Evolutionary conservation across 2,797 vertebrate genomes (phyloP), one percentile per base, ranked within the genome.

Genomic region (Bucorvus abyssinicus): DNA sequence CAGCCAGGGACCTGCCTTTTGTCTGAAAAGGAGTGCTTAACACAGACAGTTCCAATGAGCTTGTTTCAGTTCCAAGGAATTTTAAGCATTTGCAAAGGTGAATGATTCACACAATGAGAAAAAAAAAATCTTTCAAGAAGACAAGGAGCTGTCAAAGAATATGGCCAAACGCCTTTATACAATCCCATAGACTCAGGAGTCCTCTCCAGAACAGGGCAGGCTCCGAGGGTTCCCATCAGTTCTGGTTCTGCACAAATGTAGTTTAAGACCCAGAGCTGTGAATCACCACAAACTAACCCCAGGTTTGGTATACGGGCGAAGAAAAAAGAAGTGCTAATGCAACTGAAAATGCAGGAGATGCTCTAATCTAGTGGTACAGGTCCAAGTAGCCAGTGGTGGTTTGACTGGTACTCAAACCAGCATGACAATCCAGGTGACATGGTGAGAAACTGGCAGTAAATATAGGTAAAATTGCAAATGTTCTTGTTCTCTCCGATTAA

Each of bases 11-110:
- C 27, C 40, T 45, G 34, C 40, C 8, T 68, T 83, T 53, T 52
- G 0, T 14, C 1, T 1, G n/a, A 71, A 47, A 61, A 74, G 40
- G 4, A 2, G 9, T 6, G 24, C n/a, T 63, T 50, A 29, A 24
- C 20, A 24, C 10, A 12, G 59, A 22, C 15, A 2, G 30, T 42
- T 70, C 18, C 57, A 27, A 15, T 1, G 12, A 47, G 10, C 30
- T 55, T 10, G 7, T 71, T n/a, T 27, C 44, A 30, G 2, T 24
- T 47, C 17, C 34, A 27, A 30, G 36, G 36, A 55, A 63, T 50
- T 23, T 13, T 5, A 22, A 45, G 6, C 47, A 14, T 60, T 45
- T 49, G 38, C 14, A 61, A 34, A 73, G 10, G 26, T 45, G 57
- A 60, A 26, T 9, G 45, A 69, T 61, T 89, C n/a, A 4, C 44